These are phyloP conservation scores for Drosophila nr. perissopoda DNA, from an alignment of 2,888 invertebrate species.

Conservation along the genomic window DNA sequence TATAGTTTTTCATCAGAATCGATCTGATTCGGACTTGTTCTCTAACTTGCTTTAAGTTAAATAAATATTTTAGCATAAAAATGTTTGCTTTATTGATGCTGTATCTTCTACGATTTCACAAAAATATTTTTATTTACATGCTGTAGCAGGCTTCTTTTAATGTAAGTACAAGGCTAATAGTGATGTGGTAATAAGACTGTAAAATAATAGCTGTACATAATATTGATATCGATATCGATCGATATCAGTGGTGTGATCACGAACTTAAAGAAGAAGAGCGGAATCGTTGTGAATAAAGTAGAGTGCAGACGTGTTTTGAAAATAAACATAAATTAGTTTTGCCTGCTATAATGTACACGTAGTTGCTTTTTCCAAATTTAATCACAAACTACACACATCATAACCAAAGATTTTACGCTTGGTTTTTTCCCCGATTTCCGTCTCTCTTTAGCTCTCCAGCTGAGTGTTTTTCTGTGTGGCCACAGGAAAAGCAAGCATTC, in stretches of 20 bases:
- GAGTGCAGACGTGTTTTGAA: neutral
- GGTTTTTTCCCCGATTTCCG: conserved; percentile 8
- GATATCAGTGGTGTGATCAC: no score
- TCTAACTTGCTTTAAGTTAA: neutral
- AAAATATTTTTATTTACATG: neutral
- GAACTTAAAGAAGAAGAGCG: neutral
- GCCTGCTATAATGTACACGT: neutral
- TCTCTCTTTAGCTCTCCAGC: neutral
- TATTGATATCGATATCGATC: neutral
- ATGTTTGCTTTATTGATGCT: neutral
- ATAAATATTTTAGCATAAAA: neutral
- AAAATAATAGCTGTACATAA: neutral
- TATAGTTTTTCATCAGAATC: neutral
- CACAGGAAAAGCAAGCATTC: conserved; percentile 49
- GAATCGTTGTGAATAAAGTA: neutral
- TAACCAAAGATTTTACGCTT: conserved; percentile 20
- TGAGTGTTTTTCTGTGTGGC: conserved; percentile 2
- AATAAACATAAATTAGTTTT: neutral
- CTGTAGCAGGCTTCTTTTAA: neutral
- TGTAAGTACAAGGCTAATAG: neutral
- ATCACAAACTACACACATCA: conserved; percentile 6
- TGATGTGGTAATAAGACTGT: neutral
- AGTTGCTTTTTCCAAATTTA: neutral
- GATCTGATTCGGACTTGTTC: neutral
- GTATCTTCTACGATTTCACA: neutral